Percentiles rank a stretch among this genome's conserved stretches.
Evolutionary conservation across 2,888 invertebrate genomes (phyloP).

Genomic region (Drosophila mettleri): DNA sequence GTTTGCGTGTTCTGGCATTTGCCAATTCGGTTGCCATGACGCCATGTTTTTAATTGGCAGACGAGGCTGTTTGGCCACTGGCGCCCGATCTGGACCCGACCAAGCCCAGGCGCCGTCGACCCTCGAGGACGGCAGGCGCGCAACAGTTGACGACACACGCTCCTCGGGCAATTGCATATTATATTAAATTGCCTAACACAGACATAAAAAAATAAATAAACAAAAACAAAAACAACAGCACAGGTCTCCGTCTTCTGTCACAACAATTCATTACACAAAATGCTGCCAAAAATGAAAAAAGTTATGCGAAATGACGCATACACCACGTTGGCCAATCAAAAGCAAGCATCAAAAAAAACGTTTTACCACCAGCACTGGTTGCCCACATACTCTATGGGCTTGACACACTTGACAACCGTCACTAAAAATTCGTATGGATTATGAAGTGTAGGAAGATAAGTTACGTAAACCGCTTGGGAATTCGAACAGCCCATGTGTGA

Average conservation of each 20-base stretch:
- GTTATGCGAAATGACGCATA: constrained; percentile 67
- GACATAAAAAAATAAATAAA: constrained; percentile 14
- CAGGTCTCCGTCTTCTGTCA: constrained; percentile 67
- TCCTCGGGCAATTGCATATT: constrained; percentile 67
- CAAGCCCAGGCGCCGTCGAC: constrained; percentile 20
- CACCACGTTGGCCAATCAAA: constrained; percentile 58
- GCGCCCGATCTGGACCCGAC: constrained; percentile 9
- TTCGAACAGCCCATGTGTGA: constrained; percentile 38
- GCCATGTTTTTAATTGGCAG: constrained; percentile 78
- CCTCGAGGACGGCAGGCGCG: constrained; percentile 34
- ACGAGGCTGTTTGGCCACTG: constrained; percentile 42
- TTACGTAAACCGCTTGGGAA: constrained; percentile 39
- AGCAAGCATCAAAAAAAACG: too few relatives aligned
- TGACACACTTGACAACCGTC: constrained; percentile 6
- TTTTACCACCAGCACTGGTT: constrained; percentile 5
- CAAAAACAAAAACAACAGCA: constrained; percentile 27
- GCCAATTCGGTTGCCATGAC: constrained; percentile 71
- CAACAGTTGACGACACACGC: constrained; percentile 58
- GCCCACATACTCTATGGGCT: not conserved
- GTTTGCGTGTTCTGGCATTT: constrained; percentile 28
- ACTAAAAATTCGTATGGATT: not conserved
- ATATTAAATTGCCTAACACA: constrained; percentile 51
- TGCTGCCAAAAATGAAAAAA: constrained; percentile 46
- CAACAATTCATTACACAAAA: constrained; percentile 77
- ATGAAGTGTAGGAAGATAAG: not conserved